phyloP scores from a whole-genome alignment of 53 echinoderm and acorn worm species.

The Luidia sarsii region DNA sequence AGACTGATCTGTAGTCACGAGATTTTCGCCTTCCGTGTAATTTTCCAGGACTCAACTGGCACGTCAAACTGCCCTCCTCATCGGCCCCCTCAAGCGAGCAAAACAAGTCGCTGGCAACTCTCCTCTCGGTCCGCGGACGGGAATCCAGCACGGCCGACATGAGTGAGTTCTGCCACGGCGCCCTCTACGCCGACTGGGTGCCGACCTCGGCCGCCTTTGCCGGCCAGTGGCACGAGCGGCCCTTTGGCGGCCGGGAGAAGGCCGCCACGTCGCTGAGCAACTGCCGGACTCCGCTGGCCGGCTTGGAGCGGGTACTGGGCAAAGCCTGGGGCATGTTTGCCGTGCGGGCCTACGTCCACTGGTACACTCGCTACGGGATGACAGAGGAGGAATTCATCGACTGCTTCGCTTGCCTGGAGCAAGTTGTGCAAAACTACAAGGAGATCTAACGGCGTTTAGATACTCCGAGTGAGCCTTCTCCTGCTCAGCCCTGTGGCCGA shows the following conservation, averaged over 20 bases:
- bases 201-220: slow-evolving; percentile 62
- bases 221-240: slow-evolving; percentile 57
- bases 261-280: slow-evolving; percentile 78
- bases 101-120: slow-evolving; percentile 77
- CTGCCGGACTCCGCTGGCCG: slow-evolving; percentile 67
- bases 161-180: slow-evolving; percentile 42
- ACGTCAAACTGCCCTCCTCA: slow-evolving; percentile 64
- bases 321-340: slow-evolving; percentile 99
- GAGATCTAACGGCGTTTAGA: slow-evolving; percentile 3
- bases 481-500: too few species aligned
- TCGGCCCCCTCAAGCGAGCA: slow-evolving; percentile 34
- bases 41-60: slow-evolving; percentile 91
- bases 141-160: slow-evolving; percentile 63
- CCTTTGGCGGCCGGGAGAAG: slow-evolving; percentile 75
- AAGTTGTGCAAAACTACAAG: slow-evolving; percentile 80
- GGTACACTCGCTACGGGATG: slow-evolving; percentile 97
- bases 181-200: slow-evolving; percentile 84
- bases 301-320: slow-evolving; percentile 64
- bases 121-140: slow-evolving; percentile 79
- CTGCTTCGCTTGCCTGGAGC: slow-evolving; percentile 92
- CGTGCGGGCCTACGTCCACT: slow-evolving; percentile 96
- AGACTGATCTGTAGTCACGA: too few species aligned
- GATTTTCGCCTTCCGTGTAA: too few species aligned
- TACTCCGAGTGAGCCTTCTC: too few species aligned
- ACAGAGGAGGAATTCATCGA: slow-evolving; percentile 96